Evolutionary conservation across 1,140 invertebrate genomes (phyloP).

Genomic region (Cherax destructor): DNA sequence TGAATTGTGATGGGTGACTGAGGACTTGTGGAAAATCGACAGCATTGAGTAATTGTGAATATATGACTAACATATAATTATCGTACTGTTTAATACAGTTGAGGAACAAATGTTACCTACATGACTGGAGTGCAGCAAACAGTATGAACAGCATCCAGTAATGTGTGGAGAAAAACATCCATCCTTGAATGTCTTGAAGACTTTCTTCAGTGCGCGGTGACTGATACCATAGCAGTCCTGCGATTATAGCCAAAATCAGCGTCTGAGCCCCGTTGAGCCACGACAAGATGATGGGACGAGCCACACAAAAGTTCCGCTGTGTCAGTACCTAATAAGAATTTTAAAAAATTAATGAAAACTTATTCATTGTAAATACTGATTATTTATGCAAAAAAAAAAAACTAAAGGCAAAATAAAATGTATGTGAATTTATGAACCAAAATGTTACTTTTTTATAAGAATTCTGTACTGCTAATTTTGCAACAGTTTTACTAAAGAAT

Average conservation of each 20-base stretch:
- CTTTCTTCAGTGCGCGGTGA: slow-evolving; percentile 84
- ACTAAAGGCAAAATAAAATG: no score
- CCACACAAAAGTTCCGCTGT: slow-evolving; percentile 87
- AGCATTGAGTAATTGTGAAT: no score
- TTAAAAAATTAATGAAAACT: no score
- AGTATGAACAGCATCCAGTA: slow-evolving; percentile 92
- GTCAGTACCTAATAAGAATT: slow-evolving; percentile 77
- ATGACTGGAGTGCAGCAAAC: slow-evolving; percentile 87
- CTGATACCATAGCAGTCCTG: slow-evolving; percentile 88
- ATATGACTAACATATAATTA: no score
- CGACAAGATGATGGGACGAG: slow-evolving; percentile 85
- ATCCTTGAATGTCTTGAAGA: slow-evolving; percentile 88
- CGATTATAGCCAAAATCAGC: slow-evolving; percentile 83
- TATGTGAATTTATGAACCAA: no score
- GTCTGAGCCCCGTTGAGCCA: slow-evolving; percentile 90
- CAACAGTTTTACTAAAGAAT: not conserved
- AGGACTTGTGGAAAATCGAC: no score
- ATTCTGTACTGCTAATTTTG: not conserved
- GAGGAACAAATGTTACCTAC: slow-evolving; percentile 76
- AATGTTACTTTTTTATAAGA: no score
- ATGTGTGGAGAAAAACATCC: slow-evolving; percentile 91
- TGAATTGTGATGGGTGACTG: no score
- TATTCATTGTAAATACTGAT: no score
- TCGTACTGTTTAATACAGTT: not conserved
- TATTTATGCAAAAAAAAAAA: no score